Percentiles rank a stretch among this genome's conserved stretches.
These are phyloP conservation scores for Colistium nudipinnis DNA, from an alignment of 2,113 vertebrate species.

Conservation along the genomic window DNA sequence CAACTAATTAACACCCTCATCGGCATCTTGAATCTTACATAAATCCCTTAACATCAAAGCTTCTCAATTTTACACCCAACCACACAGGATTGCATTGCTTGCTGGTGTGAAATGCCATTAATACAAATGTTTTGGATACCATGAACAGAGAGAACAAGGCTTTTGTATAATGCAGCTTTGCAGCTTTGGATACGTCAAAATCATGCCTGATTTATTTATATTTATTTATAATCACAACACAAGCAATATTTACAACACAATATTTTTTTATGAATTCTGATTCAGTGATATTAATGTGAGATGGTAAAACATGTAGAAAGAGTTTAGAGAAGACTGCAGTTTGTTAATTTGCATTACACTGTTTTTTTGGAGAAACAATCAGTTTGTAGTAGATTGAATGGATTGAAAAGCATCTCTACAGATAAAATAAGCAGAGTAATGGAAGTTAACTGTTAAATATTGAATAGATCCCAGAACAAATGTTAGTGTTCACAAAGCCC, in stretches of 20 bases:
- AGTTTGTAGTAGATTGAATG: no score
- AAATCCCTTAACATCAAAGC: conserved; percentile 67
- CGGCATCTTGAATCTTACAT: conserved; percentile 61
- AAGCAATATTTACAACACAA: no score
- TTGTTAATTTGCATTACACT: neutral
- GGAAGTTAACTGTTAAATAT: no score
- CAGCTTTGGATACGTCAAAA: conserved; percentile 19
- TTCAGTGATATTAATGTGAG: neutral
- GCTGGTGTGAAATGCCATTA: conserved; percentile 51
- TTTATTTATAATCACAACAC: neutral
- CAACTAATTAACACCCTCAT: conserved; percentile 69
- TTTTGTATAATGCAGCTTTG: conserved; percentile 16
- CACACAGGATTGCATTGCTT: conserved; percentile 60
- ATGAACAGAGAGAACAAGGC: conserved; percentile 6
- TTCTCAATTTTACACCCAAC: conserved; percentile 68
- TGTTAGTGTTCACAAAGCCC: neutral
- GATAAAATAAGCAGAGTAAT: no score
- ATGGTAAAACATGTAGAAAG: neutral
- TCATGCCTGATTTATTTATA: neutral
- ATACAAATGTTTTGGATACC: conserved; percentile 35
- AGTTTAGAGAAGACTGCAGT: neutral
- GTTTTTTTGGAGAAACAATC: neutral
- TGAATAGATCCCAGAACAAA: neutral
- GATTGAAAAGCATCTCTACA: neutral
- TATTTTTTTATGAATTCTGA: no score